Percentiles rank a stretch among this genome's conserved stretches.
phyloP scores from a whole-genome alignment of 2,113 vertebrate genomes.

The Numenius arquata region DNA sequence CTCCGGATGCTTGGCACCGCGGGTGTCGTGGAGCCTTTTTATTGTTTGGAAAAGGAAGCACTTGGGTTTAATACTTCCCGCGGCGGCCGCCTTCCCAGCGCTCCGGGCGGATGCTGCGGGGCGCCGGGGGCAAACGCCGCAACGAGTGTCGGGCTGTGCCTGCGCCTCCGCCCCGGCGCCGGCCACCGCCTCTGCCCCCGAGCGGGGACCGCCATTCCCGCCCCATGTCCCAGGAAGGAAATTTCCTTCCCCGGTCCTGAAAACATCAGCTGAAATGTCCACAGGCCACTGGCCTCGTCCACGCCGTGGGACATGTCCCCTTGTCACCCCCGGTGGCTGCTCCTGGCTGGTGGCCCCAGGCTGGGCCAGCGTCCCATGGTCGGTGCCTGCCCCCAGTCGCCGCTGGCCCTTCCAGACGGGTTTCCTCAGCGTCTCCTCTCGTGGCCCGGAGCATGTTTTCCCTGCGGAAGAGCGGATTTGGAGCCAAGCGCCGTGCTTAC shows the following conservation, averaged over 20 bases:
- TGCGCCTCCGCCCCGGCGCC: rapidly evolving
- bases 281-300: rapidly evolving
- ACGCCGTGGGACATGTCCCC: rapidly evolving
- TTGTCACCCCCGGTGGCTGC: neutral
- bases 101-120: neutral
- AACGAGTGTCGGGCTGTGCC: neutral
- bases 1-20: neutral
- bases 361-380: neutral
- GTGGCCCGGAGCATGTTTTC: neutral
- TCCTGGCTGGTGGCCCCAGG: neutral
- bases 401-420: neutral
- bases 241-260: neutral
- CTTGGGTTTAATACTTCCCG: conserved; percentile 68
- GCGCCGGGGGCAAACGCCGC: neutral
- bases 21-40: neutral
- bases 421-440: neutral
- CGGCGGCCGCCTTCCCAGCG: neutral
- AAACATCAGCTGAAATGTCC: neutral
- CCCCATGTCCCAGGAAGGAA: neutral
- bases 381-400: rapidly evolving
- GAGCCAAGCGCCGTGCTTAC: neutral
- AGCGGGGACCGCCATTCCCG: rapidly evolving
- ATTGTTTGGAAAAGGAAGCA: conserved; percentile 74
- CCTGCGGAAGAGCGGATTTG: neutral
- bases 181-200: neutral